Evolutionary conservation across 2,888 invertebrate genomes (phyloP).

Genomic region (Maniola hyperantus): DNA sequence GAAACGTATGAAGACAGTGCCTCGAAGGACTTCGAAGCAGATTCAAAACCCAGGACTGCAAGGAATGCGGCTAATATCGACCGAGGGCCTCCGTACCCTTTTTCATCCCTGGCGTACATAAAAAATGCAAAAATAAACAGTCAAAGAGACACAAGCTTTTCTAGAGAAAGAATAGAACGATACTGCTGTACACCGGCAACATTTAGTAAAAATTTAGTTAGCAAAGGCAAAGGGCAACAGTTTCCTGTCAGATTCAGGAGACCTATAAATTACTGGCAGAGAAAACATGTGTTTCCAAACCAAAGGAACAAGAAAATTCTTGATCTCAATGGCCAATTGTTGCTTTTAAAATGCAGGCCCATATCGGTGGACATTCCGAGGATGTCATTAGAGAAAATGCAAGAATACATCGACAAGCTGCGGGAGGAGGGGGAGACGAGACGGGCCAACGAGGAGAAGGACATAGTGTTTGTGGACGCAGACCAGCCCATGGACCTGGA

Average conservation of each 20-base stretch:
- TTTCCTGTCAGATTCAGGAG: conserved; percentile 71
- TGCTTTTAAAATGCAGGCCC: conserved; percentile 77
- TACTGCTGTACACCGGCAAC: conserved; percentile 65
- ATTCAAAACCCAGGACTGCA: conserved; percentile 56
- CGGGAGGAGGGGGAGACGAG: conserved; percentile 57
- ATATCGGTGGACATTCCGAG: conserved; percentile 70
- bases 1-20: conserved; percentile 43
- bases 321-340: conserved; percentile 73
- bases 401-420: conserved; percentile 66
- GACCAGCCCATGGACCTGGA: conserved; percentile 58
- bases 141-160: conserved; percentile 61
- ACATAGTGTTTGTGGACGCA: conserved; percentile 73
- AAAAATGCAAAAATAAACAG: conserved; percentile 61
- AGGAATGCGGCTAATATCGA: conserved; percentile 66
- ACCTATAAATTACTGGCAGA: conserved; percentile 75
- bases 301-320: conserved; percentile 72
- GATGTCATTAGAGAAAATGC: conserved; percentile 68
- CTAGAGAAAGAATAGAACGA: conserved; percentile 71
- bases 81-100: conserved; percentile 73
- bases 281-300: conserved; percentile 67
- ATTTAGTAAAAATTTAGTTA: conserved; percentile 62
- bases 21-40: conserved; percentile 44
- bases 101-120: conserved; percentile 75
- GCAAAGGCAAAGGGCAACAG: conserved; percentile 65
- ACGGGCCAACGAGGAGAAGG: conserved; percentile 56